Percentiles rank a stretch among this genome's conserved stretches.
These are phyloP conservation scores for Eudasyphora cyanicolor DNA, from an alignment of 2,888 invertebrate species.

Conservation along the genomic window DNA sequence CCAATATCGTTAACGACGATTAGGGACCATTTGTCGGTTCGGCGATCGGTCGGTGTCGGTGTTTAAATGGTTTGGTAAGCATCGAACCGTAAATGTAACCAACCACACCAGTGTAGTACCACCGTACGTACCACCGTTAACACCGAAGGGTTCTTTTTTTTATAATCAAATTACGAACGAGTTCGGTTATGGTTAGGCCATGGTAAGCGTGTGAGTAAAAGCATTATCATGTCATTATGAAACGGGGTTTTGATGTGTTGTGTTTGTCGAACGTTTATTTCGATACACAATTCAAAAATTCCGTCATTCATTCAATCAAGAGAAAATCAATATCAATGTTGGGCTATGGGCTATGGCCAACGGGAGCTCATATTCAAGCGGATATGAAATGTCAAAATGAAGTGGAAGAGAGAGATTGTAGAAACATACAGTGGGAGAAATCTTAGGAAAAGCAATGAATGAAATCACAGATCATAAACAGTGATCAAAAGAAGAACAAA, in stretches of 20 bases:
- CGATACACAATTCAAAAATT: conserved; percentile 7
- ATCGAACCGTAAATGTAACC: conserved; percentile 12
- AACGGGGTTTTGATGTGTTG: conserved; percentile 12
- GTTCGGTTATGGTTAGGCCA: neutral
- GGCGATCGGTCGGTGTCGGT: too few species aligned
- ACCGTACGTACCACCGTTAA: conserved; percentile 7
- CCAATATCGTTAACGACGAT: conserved; percentile 69
- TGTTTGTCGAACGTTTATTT: conserved; percentile 42
- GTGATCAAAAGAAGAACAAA: too few species aligned
- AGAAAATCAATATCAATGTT: neutral
- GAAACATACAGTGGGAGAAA: neutral
- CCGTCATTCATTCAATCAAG: neutral
- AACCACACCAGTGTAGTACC: neutral
- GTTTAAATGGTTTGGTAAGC: conserved; percentile 7
- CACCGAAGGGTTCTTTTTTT: neutral
- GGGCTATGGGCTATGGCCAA: neutral
- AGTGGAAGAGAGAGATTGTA: too few species aligned
- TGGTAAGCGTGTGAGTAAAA: conserved; percentile 43
- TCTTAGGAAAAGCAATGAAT: neutral
- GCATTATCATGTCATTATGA: conserved; percentile 64
- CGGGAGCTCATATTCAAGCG: neutral
- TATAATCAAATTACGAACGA: neutral
- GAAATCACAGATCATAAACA: too few species aligned
- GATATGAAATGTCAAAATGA: neutral
- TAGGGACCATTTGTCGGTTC: conserved; percentile 25